These are phyloP conservation scores for Malaclemys terrapin DNA, from an alignment of 2,113 vertebrate genomes.

Conservation along the genomic window DNA sequence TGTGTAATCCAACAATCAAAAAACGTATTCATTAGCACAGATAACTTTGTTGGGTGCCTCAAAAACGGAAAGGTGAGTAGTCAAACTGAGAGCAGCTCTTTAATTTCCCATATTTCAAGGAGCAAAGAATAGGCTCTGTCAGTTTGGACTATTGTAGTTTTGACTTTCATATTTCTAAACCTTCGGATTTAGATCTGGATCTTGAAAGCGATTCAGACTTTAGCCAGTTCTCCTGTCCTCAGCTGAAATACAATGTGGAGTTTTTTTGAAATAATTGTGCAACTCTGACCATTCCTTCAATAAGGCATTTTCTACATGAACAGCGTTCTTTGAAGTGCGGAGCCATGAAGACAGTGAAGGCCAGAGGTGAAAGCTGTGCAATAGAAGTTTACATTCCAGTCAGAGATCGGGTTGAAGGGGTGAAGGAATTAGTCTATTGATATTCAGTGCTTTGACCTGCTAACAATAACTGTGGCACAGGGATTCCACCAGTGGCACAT, in stretches of 20 bases:
- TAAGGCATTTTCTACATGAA: slow-evolving; percentile 10
- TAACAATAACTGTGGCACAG: slow-evolving; percentile 71
- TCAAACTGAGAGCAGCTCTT: slow-evolving; percentile 65
- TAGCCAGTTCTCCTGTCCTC: slow-evolving; percentile 62
- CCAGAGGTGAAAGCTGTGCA: slow-evolving; percentile 72
- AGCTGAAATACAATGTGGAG: slow-evolving; percentile 34
- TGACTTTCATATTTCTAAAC: slow-evolving; percentile 69
- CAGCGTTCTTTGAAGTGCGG: slow-evolving; percentile 62
- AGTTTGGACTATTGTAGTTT: slow-evolving; percentile 43
- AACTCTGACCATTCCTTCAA: slow-evolving; percentile 20
- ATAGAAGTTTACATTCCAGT: slow-evolving; percentile 65
- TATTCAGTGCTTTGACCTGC: slow-evolving; percentile 84
- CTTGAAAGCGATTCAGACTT: slow-evolving; percentile 71
- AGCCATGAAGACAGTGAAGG: slow-evolving; percentile 35
- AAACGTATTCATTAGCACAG: slow-evolving; percentile 66
- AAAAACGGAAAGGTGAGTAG: slow-evolving; percentile 64
- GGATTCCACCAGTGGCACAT: slow-evolving; percentile 78
- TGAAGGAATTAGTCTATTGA: slow-evolving; percentile 75
- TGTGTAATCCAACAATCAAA: slow-evolving; percentile 61
- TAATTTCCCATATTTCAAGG: slow-evolving; percentile 70
- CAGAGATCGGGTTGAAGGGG: slow-evolving; percentile 64
- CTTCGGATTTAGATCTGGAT: slow-evolving; percentile 67
- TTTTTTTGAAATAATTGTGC: slow-evolving; percentile 64
- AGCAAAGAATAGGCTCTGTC: slow-evolving; percentile 49
- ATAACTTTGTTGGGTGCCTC: slow-evolving; percentile 56